Percentiles rank a stretch among this genome's conserved stretches.
Evolutionary conservation across 1,140 invertebrate species (phyloP).

Genomic region (Drosophila pruinosa): DNA sequence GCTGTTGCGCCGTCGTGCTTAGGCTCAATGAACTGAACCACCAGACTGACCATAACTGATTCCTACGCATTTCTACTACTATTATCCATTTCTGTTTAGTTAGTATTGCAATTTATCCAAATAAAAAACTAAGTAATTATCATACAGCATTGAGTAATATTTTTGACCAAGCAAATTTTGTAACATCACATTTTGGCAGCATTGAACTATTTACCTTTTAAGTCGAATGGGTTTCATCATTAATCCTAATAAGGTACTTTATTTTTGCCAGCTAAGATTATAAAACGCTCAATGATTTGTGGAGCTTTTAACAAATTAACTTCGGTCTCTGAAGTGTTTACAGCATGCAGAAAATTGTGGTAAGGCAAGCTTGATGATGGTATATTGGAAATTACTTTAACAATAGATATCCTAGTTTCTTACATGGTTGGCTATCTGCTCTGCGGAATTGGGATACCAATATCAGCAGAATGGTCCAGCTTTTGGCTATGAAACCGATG

Average conservation of each 20-base stretch:
- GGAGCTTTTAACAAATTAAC: slow-evolving; percentile 35
- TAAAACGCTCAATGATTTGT: slow-evolving; percentile 47
- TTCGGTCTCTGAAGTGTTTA: slow-evolving; percentile 34
- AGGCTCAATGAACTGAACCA: slow-evolving; percentile 13
- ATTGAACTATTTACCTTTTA: slow-evolving; percentile 67
- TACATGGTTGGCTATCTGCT: slow-evolving; percentile 32
- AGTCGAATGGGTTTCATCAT: slow-evolving; percentile 5
- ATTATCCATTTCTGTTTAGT: slow-evolving; percentile 36
- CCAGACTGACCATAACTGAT: slow-evolving; percentile 53
- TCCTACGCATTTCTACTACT: slow-evolving; percentile 55
- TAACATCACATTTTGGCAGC: slow-evolving; percentile 24
- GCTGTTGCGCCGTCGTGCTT: slow-evolving; percentile 55
- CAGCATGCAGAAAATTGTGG: slow-evolving; percentile 62
- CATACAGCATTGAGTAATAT: slow-evolving; percentile 24
- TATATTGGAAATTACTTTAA: background rate
- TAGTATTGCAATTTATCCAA: slow-evolving; percentile 46
- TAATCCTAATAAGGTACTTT: slow-evolving; percentile 34
- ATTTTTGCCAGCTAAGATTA: slow-evolving; percentile 35
- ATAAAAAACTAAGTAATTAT: slow-evolving; percentile 33
- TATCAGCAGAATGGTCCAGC: slow-evolving; percentile 39
- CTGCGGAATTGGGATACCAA: slow-evolving; percentile 57
- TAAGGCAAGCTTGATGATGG: slow-evolving; percentile 18
- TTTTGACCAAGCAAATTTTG: slow-evolving; percentile 32
- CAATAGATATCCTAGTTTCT: slow-evolving; percentile 39
- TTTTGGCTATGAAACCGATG: slow-evolving; percentile 10